These are phyloP conservation scores for Onchidella celtica DNA, from an alignment of 2,888 invertebrate genomes.

Conservation along the genomic window DNA sequence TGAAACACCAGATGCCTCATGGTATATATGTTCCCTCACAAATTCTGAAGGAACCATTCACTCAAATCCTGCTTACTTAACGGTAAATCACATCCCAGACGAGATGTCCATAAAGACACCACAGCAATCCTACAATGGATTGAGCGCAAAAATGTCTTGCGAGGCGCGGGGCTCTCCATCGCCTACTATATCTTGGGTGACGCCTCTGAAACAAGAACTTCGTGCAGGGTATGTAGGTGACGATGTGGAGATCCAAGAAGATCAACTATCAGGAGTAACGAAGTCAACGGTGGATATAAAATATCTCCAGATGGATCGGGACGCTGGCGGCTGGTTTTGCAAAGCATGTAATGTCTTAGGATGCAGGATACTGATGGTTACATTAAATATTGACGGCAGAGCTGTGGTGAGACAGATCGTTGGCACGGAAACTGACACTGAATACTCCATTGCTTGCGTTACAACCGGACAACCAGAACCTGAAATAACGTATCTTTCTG, in stretches of 20 bases:
- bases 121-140: too few relatives aligned
- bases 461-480: slow-evolving; percentile 19
- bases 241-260: background rate
- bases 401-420: slow-evolving; percentile 4
- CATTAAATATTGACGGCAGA: slow-evolving; percentile 2
- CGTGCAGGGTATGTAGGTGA: background rate
- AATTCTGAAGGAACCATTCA: slow-evolving; percentile 27
- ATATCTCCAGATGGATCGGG: background rate
- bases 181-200: slow-evolving; percentile 34
- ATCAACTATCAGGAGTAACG: background rate
- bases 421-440: background rate
- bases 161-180: slow-evolving; percentile 13
- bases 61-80: slow-evolving; percentile 15
- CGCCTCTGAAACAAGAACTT: slow-evolving; percentile 22
- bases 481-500: background rate
- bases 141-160: slow-evolving; percentile 14
- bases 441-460: slow-evolving; percentile 19
- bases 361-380: background rate
- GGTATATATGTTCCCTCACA: slow-evolving; percentile 35
- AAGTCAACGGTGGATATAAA: background rate
- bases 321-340: slow-evolving; percentile 34
- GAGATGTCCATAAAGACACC: background rate
- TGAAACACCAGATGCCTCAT: background rate
- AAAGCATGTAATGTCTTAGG: slow-evolving; percentile 35
- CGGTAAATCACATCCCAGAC: background rate